Base-by-base conservation (phyloP, 2,888 invertebrate species). In the Macrosoma leucophasiata region DNA sequence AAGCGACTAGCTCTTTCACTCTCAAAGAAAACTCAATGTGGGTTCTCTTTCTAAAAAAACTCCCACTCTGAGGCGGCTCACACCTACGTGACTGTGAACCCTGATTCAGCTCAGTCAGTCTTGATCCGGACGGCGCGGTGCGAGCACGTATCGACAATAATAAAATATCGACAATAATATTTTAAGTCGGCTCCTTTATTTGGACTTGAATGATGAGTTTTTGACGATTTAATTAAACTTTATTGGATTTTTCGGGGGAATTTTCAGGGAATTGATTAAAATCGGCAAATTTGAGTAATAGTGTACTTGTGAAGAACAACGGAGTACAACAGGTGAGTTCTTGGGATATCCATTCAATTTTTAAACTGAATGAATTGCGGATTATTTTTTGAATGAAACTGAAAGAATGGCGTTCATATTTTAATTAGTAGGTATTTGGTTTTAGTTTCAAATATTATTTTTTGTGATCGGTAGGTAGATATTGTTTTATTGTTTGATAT, bases 91-190 rank as follows among this genome's bases (percentile, higher is more conserved):
- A 62, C 60, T 55, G 57, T 50, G 52, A 54, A 62, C 69, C 79
- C 74, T 69, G 67, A 66, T 68, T 66, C 67, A 64, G 66, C 58
- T 62, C 68, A 63, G 62, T 67, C 66, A 76, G 78, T 76, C 55
- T 62, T 40, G 63, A 62, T 69, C 64, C 50, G 30, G 62, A 33
- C 53, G 59, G 50, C 58, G 39, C 38, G 30, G 43, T 50, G 58
- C 55, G 52, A 64, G 68, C 36, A 31, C 36, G 51, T 43, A 14
- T 13, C 22, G 32, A 43, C 40, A 44, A 44, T 46, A 49, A 48
- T 29, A 15, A 12, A 26, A 26, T 20, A 29, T 29, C 29, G 29
- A 35, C 39, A 42, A 28, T 39, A 29, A 36, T 36, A n/a, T 34
- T 9, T 15, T 30, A 33, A 30, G 26, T 30, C 35, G 25, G n/a